Conservation (phyloP, 2,888 invertebrate species). For the Fabriciana adippe region DNA sequence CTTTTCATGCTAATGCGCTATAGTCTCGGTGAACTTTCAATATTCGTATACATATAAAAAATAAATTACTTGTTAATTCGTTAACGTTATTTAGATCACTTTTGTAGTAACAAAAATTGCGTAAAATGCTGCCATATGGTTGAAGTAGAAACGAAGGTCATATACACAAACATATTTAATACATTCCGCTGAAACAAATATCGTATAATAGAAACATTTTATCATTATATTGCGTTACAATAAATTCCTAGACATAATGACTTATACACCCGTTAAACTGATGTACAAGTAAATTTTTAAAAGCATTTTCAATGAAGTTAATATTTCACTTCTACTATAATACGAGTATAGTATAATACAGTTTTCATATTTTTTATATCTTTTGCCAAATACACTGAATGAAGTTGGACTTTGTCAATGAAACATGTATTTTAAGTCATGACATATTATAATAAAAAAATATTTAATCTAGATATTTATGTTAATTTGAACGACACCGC, state of each 20-base stretch:
- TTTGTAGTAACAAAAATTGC: slow-evolving; percentile 16
- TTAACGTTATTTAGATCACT: slow-evolving; percentile 22
- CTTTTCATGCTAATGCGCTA: not conserved
- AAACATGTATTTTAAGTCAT: too few relatives aligned
- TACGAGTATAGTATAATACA: too few relatives aligned
- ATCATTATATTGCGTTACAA: not conserved
- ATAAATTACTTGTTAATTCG: slow-evolving; percentile 17
- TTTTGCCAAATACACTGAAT: too few relatives aligned
- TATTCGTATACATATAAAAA: slow-evolving; percentile 2
- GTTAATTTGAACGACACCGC: too few relatives aligned
- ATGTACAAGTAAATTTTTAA: too few relatives aligned
- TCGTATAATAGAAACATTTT: slow-evolving; percentile 10
- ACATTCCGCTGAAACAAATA: slow-evolving; percentile 23
- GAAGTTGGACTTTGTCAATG: too few relatives aligned
- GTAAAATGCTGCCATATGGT: slow-evolving; percentile 21
- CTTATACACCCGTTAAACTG: not conserved
- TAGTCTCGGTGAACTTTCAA: slow-evolving; percentile 3
- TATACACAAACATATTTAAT: slow-evolving; percentile 17
- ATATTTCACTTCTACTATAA: too few relatives aligned
- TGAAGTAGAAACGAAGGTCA: slow-evolving; percentile 16
- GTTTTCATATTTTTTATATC: too few relatives aligned
- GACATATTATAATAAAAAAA: too few relatives aligned
- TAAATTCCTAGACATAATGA: not conserved
- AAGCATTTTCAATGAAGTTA: too few relatives aligned
- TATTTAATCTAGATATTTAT: too few relatives aligned